Conservation (phyloP, 2,888 invertebrate species). For the Andrena camellia region DNA sequence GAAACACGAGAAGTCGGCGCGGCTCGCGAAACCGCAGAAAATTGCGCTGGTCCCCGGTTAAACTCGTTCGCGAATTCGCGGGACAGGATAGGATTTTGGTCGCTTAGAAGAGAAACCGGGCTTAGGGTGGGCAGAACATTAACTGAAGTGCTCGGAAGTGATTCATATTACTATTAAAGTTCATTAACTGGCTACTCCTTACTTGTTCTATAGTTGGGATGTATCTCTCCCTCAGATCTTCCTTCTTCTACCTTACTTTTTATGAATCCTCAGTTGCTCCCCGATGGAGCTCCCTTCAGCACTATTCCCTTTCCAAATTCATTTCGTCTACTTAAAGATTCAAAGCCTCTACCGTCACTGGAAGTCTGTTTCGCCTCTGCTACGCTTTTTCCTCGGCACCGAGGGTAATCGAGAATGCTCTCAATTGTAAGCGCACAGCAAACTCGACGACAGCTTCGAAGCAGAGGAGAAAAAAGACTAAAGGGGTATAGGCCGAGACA, state of each 20-base stretch:
- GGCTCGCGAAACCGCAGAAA: conserved; percentile 55
- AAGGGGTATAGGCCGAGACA: background rate
- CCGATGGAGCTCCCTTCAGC: background rate
- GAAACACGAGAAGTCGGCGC: conserved; percentile 60
- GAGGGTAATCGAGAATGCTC: conserved; percentile 24
- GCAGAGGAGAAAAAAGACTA: background rate
- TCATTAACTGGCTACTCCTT: no score
- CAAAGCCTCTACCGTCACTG: conserved; percentile 15
- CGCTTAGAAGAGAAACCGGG: background rate
- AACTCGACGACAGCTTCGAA: conserved; percentile 24
- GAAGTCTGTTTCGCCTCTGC: background rate
- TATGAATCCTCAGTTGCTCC: background rate
- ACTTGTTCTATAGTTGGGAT: no score
- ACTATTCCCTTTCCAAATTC: background rate
- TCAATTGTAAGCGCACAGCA: conserved; percentile 6
- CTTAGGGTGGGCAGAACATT: background rate
- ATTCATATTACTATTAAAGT: no score
- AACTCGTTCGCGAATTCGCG: conserved; percentile 46
- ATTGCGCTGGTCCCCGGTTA: conserved; percentile 21
- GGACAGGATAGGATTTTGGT: conserved; percentile 8
- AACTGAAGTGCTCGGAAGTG: no score
- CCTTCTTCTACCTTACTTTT: no score
- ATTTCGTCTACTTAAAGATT: conserved; percentile 40
- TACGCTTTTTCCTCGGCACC: background rate
- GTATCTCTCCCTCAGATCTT: no score